A percentile compares a stretch with the other conserved stretches of the same genome.
phyloP scores from a whole-genome alignment of 2,113 vertebrate species.

The Balaeniceps rex region DNA sequence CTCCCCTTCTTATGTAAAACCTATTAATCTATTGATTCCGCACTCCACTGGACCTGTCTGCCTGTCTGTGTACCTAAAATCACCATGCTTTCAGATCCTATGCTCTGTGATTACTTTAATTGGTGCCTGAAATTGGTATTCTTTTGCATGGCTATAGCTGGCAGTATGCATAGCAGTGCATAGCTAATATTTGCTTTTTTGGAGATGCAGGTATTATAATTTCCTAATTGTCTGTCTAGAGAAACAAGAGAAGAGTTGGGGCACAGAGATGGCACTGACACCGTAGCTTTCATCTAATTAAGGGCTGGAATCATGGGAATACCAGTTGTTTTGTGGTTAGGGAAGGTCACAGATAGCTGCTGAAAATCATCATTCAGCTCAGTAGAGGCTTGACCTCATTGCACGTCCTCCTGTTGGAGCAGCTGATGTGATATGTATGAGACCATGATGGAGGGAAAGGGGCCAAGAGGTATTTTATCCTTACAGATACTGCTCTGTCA shows the following conservation, averaged over 20 bases:
- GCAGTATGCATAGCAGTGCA: neutral
- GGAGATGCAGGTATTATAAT: neutral
- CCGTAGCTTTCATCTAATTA: neutral
- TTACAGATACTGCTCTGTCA: neutral
- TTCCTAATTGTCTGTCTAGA: neutral
- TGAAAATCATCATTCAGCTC: neutral
- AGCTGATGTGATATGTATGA: neutral
- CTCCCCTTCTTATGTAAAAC: neutral
- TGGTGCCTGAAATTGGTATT: neutral
- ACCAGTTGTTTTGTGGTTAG: neutral
- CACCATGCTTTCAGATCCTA: neutral
- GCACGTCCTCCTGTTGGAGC: neutral
- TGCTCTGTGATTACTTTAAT: neutral
- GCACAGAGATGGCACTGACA: neutral
- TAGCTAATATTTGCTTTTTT: neutral
- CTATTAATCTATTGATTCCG: fast-evolving
- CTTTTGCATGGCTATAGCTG: neutral
- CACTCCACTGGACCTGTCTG: neutral
- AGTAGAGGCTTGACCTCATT: neutral
- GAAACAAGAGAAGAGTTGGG: neutral
- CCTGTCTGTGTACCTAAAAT: neutral
- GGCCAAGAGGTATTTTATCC: neutral
- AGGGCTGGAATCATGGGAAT: neutral
- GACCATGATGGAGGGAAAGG: neutral
- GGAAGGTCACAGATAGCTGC: neutral